Base-by-base conservation (phyloP, 2,888 invertebrate genomes). In the Spilarctia lutea region DNA sequence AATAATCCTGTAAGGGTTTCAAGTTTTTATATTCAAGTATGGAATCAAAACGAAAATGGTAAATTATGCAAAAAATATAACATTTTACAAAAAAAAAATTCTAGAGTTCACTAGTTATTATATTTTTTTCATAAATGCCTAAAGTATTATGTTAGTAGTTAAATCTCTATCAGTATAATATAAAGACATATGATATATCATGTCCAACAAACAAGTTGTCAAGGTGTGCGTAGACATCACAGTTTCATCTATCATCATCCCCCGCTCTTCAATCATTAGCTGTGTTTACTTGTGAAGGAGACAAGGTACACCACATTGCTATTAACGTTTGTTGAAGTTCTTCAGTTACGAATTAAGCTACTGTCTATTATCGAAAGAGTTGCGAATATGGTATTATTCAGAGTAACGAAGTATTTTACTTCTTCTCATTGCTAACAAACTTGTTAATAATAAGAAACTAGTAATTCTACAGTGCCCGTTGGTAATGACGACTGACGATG, bases 171-270 rank as follows among this genome's bases (percentile, higher is more conserved):
- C 70, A 63, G 66, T 56, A 75, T 76, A 77, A 85, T 80, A 78
- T 65, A 42, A 67, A 71, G 78, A 77, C 69, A 74, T 75, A 76
- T 79, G 84, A 83, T 84, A 86, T 80, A 78, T 79, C 75, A 81
- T 79, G 79, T 79, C 76, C 70, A 74, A 86, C 87, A 89, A 87
- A 89, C 90, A 91, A 88, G 80, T 81, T 85, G 85, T 89, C 88
- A 90, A 89, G 88, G 85, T 88, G 91, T 93, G 94, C 93, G 94
- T 93, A 88, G 92, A 92, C 92, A 93, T 91, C 91, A 89, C 88
- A 91, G 91, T 92, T 91, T 92, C 95, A 96, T 96, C 95, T 94
- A 96, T 96, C 96, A 94, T 94, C 91, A 92, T 93, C 88, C 87
- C 85, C 81, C 87, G 89, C 91, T 91, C 89, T 90, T 95, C 94